Percentiles rank a stretch among this genome's conserved stretches.
Evolutionary conservation across 1,140 invertebrate species (phyloP).

Genomic region (Caenorhabditis remanei): DNA sequence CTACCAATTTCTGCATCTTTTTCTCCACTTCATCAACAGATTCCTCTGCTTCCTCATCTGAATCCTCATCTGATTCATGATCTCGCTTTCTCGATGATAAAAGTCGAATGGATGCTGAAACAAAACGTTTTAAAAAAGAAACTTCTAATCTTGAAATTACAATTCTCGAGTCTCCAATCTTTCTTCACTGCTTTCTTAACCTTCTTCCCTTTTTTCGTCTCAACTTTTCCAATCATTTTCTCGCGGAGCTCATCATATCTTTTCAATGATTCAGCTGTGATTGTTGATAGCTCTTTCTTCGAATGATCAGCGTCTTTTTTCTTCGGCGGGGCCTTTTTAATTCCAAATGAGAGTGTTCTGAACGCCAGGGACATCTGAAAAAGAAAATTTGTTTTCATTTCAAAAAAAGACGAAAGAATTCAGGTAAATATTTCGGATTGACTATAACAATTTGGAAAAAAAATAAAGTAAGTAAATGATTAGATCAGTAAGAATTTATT

Average conservation of each 20-base stretch:
- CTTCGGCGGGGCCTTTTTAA: constrained; percentile 5
- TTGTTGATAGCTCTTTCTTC: constrained; percentile 13
- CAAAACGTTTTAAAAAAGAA: neutral
- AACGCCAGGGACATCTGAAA: constrained; percentile 38
- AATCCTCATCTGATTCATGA: constrained; percentile 9
- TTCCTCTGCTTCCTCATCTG: constrained; percentile 14
- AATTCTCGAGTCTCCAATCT: neutral
- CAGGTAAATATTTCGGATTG: too few species aligned
- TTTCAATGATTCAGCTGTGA: neutral
- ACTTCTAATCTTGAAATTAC: neutral
- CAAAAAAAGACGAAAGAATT: too few species aligned
- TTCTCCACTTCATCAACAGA: neutral
- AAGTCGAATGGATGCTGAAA: constrained; percentile 25
- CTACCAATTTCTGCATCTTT: constrained; percentile 22
- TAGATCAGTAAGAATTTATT: too few species aligned
- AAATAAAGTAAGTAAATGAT: too few species aligned
- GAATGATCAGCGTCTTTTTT: neutral
- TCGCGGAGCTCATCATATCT: constrained; percentile 27
- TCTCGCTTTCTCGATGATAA: constrained; percentile 6
- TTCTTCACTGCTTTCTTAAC: neutral
- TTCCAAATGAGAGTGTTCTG: constrained; percentile 22
- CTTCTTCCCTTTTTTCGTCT: neutral
- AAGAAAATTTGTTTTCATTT: neutral
- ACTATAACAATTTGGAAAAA: too few species aligned
- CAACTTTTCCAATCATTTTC: constrained; percentile 39